Conservation (phyloP, 2,888 invertebrate species). For the Hypselothyrea guttata region DNA sequence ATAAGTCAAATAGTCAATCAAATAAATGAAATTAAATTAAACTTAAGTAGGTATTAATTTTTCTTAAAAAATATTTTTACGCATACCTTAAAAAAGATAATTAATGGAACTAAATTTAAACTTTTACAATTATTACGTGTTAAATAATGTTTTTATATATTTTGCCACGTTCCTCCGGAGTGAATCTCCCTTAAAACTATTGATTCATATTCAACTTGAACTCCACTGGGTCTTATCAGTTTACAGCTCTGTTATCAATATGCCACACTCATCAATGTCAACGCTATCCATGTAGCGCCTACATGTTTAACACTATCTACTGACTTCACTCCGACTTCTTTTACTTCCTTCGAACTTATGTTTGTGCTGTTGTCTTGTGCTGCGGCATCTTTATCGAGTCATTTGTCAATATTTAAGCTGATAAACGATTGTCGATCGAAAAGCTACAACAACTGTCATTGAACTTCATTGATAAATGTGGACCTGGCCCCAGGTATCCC, state of each 20-base stretch:
- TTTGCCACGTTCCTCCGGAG: too few species aligned
- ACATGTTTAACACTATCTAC: constrained; percentile 39
- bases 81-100: too few species aligned
- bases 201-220: background rate
- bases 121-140: too few species aligned
- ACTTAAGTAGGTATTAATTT: too few species aligned
- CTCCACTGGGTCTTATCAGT: constrained; percentile 9
- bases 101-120: too few species aligned
- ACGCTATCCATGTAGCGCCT: constrained; percentile 24
- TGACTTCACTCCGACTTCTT: constrained; percentile 24
- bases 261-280: constrained; percentile 50
- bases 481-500: constrained; percentile 25
- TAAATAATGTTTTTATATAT: too few species aligned
- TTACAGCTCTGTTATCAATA: constrained; percentile 34
- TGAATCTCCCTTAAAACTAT: too few species aligned
- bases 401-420: constrained; percentile 65
- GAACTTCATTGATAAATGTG: constrained; percentile 75
- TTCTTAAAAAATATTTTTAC: too few species aligned
- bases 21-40: too few species aligned
- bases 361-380: background rate
- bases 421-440: constrained; percentile 68
- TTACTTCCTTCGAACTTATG: constrained; percentile 5
- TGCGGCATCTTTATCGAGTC: constrained; percentile 53
- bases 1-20: too few species aligned
- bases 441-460: constrained; percentile 66